Base-by-base conservation (phyloP, 2,797 vertebrate species). In the Spinus pinus region DNA sequence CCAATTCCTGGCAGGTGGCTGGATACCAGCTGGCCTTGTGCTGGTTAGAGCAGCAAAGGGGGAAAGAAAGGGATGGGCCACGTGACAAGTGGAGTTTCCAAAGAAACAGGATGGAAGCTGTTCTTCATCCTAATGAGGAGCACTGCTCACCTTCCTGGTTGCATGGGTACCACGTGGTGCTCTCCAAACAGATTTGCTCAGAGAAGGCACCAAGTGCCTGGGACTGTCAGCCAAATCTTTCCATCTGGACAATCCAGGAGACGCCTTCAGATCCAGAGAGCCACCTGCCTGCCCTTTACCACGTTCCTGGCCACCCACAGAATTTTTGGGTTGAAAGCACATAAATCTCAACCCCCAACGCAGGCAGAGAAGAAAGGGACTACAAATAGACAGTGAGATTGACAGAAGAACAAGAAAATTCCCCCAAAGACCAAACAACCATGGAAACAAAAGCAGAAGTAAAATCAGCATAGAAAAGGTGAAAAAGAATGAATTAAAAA, bases 191-290 rank as follows among this genome's bases (percentile, higher is more conserved):
- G 51, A 71, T 93, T 79, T 85, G 57, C 74, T 88, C 64, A 94
- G 86, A 93, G 73, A 74, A 90, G n/a, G n/a, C 1, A 6, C 78
- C 85, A 88, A 47, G 61, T 64, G 88, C 50, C 42, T 58, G 50
- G 18, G 44, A 71, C 74, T 75, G 27, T 73, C 88, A 95, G 71
- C 82, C 94, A 91, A 95, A 86, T 86, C n/a, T 46, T 92, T 91
- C 94, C 96, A 96, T 96, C 89, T 94, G 92, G 85, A 77, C 86
- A 66, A 91, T 47, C 58, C 90, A 93, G 84, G 35, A 94, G 86
- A 95, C 2, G 21, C 81, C 82, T 96, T 90, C 93, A 81, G 64
- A 88, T 54, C 51, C 51, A 62, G 46, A 37, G 78, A 18, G 58
- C 80, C 95, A 94, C 78, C 88, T 94, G 83, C 78, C 72, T 75